Evolutionary conservation across 2,113 vertebrate genomes (phyloP).

Genomic region (Coracopsis vasa): DNA sequence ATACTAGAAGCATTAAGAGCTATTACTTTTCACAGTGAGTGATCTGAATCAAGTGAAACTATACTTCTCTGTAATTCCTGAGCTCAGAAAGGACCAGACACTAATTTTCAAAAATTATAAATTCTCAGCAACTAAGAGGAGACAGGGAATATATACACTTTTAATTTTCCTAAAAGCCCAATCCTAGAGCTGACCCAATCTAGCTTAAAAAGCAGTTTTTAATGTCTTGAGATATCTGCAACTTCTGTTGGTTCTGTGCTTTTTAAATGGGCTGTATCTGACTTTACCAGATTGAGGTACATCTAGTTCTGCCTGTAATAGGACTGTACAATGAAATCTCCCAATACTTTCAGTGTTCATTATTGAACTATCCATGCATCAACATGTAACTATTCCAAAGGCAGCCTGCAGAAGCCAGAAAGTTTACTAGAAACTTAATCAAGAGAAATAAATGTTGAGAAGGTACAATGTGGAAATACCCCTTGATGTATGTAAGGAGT

Average conservation of each 20-base stretch:
- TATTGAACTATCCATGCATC: background rate
- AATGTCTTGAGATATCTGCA: background rate
- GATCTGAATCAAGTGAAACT: background rate
- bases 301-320: background rate
- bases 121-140: background rate
- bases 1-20: background rate
- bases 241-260: fast-evolving
- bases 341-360: background rate
- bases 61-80: background rate
- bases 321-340: background rate
- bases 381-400: background rate
- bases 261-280: background rate
- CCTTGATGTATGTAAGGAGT: fast-evolving
- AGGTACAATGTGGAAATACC: background rate
- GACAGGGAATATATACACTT: background rate
- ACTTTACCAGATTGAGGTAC: background rate
- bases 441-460: background rate
- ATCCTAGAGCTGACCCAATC: background rate
- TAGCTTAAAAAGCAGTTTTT: background rate
- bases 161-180: background rate
- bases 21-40: background rate
- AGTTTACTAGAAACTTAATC: background rate
- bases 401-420: background rate
- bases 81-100: background rate
- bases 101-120: background rate